A percentile compares a stretch with the other conserved stretches of the same genome.
Conservation (phyloP, 2,888 invertebrate genomes). For the Athrips mouffetella region DNA sequence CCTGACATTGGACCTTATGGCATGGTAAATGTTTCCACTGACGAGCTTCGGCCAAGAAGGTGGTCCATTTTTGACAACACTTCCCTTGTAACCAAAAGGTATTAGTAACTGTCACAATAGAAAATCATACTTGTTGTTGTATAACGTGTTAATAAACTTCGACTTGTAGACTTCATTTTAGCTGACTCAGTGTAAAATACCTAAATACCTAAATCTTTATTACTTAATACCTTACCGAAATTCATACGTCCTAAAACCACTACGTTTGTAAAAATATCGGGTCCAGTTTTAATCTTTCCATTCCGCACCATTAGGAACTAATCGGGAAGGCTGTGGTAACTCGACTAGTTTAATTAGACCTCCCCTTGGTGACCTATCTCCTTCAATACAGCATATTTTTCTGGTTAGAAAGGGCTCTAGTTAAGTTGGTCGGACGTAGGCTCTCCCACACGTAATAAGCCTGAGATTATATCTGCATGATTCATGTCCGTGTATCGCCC, state of each 20-base stretch:
- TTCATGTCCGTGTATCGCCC: constrained; percentile 33
- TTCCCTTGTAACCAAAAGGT: too few relatives aligned
- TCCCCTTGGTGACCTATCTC: constrained; percentile 1
- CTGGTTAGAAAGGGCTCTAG: constrained; percentile 26
- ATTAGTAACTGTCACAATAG: too few relatives aligned
- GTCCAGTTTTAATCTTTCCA: constrained; percentile 42
- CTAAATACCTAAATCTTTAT: too few relatives aligned
- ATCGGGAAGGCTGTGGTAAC: constrained; percentile 48
- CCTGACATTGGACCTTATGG: too few relatives aligned
- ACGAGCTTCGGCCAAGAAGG: too few relatives aligned
- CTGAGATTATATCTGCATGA: constrained; percentile 33
- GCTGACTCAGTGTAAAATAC: too few relatives aligned
- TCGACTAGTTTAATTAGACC: constrained; percentile 37
- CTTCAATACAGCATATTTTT: not conserved
- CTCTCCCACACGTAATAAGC: constrained; percentile 34
- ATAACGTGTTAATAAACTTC: too few relatives aligned
- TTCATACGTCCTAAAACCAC: constrained; percentile 16
- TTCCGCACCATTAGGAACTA: constrained; percentile 56
- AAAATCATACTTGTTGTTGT: too few relatives aligned
- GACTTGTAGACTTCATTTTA: too few relatives aligned
- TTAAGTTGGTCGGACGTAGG: constrained; percentile 31
- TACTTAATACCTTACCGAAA: constrained; percentile 16
- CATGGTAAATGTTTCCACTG: too few relatives aligned
- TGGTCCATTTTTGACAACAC: too few relatives aligned
- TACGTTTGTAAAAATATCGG: constrained; percentile 17